phyloP scores from a whole-genome alignment of 2,113 vertebrate genomes.

The Rhabdornis inornatus region DNA sequence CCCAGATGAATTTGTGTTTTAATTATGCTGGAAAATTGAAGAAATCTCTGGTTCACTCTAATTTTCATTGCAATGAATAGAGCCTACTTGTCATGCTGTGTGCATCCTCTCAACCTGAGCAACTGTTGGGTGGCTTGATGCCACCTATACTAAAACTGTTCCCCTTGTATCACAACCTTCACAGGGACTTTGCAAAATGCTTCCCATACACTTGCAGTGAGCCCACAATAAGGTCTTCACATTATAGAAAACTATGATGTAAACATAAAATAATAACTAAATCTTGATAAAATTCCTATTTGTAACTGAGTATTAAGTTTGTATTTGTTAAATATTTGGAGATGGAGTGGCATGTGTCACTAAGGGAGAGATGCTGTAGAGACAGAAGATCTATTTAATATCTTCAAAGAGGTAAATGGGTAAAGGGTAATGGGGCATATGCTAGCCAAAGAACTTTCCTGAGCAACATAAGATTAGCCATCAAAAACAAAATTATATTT shows the following conservation, averaged over 20 bases:
- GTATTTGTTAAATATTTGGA: neutral
- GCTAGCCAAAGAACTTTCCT: neutral
- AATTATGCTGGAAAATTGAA: neutral
- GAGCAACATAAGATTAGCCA: neutral
- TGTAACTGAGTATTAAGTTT: neutral
- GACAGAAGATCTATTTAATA: neutral
- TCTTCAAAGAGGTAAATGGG: neutral
- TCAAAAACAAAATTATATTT: neutral
- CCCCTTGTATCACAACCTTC: neutral
- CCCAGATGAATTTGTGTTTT: neutral
- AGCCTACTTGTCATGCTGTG: neutral
- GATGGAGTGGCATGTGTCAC: neutral
- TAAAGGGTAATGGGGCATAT: neutral
- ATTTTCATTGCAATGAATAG: neutral
- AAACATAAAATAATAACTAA: neutral
- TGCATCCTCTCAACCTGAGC: neutral
- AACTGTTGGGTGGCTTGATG: neutral
- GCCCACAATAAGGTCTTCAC: neutral
- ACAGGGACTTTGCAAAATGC: neutral
- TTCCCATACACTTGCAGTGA: neutral
- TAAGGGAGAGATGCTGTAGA: neutral
- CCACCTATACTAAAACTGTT: neutral
- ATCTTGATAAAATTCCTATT: neutral
- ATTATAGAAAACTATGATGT: neutral
- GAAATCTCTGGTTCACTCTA: neutral